Evolutionary conservation across 2,113 vertebrate species (phyloP), one percentile per base, ranked within the genome.

Genomic region (Elephas maximus): DNA sequence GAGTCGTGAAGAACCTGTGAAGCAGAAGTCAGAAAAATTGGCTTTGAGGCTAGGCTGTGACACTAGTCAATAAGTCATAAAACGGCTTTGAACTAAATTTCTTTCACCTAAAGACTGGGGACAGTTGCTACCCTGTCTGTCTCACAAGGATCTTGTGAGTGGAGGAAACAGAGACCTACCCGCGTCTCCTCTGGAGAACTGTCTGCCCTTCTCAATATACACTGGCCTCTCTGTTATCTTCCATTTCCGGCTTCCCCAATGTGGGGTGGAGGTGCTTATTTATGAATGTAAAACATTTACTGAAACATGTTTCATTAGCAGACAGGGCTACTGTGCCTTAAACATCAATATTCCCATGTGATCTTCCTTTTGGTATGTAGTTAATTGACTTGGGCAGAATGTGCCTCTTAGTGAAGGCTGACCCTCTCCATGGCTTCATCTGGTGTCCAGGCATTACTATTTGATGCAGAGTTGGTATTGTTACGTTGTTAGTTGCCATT

Each of bases 1-100:
- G 3, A 92, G 51, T 83, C 65, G 33, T 44, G 60, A 85, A 91
- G 77, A 82, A 63, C 1, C 23, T 84, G 57, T 60, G 73, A 97
- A 93, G 28, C 48, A 44, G 12, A 51, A 97, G 57, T 81, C 53
- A 73, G 74, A 90, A 93, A 89, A 93, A 91, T 1, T 77, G 84
- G 48, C 87, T 87, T 92, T 76, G 57, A 84, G 57, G 15, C 28
- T 95, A 91, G 57, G 11, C 63, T 84, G 9, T 60, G 79, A 89
- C 26, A 71, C 76, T 60, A 88, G 33, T 28, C 78, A 44, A 2
- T 2, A 11, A 90, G 44, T 10, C 63, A 44, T n/a, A 65, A 60
- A 81, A 65, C 73, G 17, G 5, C 33, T 51, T n/a, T 81, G 6
- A 23, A 57, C 74, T 92, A 87, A 88, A 93, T 88, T 78, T 45